Evolutionary conservation across 2,797 vertebrate genomes (phyloP).

Genomic region (Rhinoraja longicauda): DNA sequence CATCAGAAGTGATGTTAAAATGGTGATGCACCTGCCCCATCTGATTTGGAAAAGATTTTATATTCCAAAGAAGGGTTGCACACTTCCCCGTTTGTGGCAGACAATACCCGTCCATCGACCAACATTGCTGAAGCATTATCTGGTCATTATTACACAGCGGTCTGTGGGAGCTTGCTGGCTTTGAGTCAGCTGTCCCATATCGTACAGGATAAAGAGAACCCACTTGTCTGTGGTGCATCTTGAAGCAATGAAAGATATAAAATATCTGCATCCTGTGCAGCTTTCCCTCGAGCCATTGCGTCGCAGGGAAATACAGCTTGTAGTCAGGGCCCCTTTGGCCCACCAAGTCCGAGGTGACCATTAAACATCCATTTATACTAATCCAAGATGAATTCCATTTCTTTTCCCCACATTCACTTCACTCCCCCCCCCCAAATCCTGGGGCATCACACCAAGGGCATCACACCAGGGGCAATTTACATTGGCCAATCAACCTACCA

Average conservation of each 20-base stretch:
- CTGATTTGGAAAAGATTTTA: neutral
- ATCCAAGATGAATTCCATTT: no score
- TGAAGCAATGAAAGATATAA: neutral
- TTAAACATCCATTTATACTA: no score
- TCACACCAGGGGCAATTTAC: no score
- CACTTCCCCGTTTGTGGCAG: neutral
- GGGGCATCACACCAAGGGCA: no score
- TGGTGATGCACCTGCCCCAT: neutral
- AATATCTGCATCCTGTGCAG: neutral
- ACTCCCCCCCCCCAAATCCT: no score
- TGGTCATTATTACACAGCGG: neutral
- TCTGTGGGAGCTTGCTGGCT: neutral
- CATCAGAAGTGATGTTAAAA: neutral
- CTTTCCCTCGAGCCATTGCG: neutral
- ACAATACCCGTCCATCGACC: no score
- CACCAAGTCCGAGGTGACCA: no score
- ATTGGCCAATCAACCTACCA: no score
- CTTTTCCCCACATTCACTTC: no score
- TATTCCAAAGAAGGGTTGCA: neutral
- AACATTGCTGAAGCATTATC: neutral
- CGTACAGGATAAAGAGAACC: neutral
- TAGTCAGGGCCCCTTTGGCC: no score
- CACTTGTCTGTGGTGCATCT: neutral
- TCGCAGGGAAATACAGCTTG: no score
- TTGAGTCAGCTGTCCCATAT: neutral